phyloP scores from a whole-genome alignment of 2,113 vertebrate genomes.

The Chlorocebus sabaeus region DNA sequence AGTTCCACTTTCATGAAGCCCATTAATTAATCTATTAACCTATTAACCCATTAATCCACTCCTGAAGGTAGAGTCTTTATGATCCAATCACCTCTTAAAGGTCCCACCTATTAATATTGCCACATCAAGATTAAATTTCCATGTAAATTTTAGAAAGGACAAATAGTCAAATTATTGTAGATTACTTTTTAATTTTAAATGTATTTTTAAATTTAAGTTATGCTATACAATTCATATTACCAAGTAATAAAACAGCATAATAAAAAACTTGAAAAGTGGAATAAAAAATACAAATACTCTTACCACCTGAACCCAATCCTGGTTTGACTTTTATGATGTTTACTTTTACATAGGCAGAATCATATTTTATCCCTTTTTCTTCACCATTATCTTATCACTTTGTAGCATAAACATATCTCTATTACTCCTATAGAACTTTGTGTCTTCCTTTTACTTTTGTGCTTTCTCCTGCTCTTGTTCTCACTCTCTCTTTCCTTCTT shows the following conservation, averaged over 20 bases:
- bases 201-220: background rate
- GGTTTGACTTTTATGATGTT: background rate
- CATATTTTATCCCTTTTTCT: background rate
- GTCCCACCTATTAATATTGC: background rate
- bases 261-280: background rate
- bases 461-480: background rate
- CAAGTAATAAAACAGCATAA: background rate
- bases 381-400: background rate
- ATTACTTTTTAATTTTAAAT: background rate
- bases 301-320: background rate
- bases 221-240: background rate
- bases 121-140: background rate
- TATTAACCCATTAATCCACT: background rate
- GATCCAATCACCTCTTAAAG: background rate
- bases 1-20: background rate
- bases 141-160: background rate
- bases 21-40: background rate
- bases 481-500: background rate
- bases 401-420: background rate
- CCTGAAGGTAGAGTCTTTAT: background rate
- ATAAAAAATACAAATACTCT: background rate
- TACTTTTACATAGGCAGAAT: background rate
- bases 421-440: background rate
- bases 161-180: background rate
- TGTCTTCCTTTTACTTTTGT: background rate